These are phyloP conservation scores for Meteorus sp. DNA, from an alignment of 1,140 invertebrate species.

Conservation along the genomic window DNA sequence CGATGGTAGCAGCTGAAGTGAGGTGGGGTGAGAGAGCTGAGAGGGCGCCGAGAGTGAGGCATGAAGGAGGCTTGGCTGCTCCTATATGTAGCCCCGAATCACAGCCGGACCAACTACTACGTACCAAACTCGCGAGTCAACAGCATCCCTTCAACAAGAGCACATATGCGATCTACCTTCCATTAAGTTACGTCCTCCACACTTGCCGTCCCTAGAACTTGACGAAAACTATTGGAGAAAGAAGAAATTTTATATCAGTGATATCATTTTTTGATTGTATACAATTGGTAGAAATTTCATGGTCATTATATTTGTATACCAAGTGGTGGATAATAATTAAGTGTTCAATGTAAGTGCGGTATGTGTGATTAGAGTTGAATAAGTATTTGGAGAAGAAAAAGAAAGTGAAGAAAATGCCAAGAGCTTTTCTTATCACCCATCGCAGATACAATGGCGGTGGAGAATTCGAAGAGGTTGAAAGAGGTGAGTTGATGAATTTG, in stretches of 20 bases:
- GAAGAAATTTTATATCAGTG: too few relatives aligned
- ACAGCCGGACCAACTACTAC: constrained; percentile 54
- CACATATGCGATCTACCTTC: neutral
- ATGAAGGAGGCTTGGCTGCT: constrained; percentile 48
- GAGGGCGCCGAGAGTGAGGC: too few relatives aligned
- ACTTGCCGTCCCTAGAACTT: too few relatives aligned
- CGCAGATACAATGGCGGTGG: constrained; percentile 59
- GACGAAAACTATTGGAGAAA: too few relatives aligned
- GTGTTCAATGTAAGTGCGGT: neutral
- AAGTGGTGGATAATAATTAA: neutral
- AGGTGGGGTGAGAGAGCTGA: constrained; percentile 38
- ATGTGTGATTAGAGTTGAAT: neutral
- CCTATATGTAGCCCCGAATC: constrained; percentile 59
- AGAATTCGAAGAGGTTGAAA: constrained; percentile 46
- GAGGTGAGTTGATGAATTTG: constrained; percentile 47
- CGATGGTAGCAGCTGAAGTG: constrained; percentile 33
- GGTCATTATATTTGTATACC: too few relatives aligned
- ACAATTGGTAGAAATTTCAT: too few relatives aligned
- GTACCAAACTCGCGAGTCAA: constrained; percentile 49
- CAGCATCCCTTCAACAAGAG: constrained; percentile 36
- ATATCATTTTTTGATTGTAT: too few relatives aligned
- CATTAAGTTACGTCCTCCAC: too few relatives aligned
- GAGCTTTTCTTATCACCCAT: constrained; percentile 63
- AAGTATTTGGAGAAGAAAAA: neutral
- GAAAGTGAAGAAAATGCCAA: constrained; percentile 60